phyloP scores from a whole-genome alignment of 2,113 vertebrate genomes.

The Charina bottae region DNA sequence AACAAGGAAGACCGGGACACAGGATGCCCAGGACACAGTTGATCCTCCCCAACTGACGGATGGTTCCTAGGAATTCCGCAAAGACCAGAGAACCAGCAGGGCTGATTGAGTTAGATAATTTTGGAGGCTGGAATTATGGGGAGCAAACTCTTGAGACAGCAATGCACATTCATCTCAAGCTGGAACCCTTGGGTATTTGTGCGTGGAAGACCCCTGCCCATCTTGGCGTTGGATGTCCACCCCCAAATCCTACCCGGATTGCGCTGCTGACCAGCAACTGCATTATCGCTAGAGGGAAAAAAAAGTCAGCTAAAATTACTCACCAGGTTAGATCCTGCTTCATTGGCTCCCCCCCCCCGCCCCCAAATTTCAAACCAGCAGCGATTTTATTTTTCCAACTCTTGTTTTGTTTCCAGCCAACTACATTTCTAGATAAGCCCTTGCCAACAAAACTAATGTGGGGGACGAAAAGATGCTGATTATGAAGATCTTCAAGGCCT shows the following conservation, averaged over 20 bases:
- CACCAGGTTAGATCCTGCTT: background rate
- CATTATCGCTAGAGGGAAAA: background rate
- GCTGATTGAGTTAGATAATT: too few relatives aligned
- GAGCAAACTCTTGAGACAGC: too few relatives aligned
- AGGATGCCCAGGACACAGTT: too few relatives aligned
- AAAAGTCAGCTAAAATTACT: background rate
- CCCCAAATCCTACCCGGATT: background rate
- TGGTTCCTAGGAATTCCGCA: too few relatives aligned
- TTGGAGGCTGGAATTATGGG: too few relatives aligned
- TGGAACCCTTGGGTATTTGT: background rate
- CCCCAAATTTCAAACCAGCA: background rate
- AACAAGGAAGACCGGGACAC: too few relatives aligned
- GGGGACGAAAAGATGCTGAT: slow-evolving; percentile 34
- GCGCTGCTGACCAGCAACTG: background rate
- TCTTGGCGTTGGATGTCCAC: background rate
- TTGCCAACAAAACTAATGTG: slow-evolving; percentile 14
- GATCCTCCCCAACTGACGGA: too few relatives aligned
- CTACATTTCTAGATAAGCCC: slow-evolving; percentile 15
- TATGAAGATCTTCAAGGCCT: slow-evolving; percentile 51
- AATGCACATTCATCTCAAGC: too few relatives aligned
- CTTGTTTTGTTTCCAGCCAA: slow-evolving; percentile 9
- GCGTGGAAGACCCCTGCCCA: background rate
- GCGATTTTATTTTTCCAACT: background rate
- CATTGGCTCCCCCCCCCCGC: background rate
- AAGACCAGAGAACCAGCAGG: too few relatives aligned